These are phyloP conservation scores for Nycticorax nycticorax DNA, from an alignment of 2,113 vertebrate species.

Conservation along the genomic window DNA sequence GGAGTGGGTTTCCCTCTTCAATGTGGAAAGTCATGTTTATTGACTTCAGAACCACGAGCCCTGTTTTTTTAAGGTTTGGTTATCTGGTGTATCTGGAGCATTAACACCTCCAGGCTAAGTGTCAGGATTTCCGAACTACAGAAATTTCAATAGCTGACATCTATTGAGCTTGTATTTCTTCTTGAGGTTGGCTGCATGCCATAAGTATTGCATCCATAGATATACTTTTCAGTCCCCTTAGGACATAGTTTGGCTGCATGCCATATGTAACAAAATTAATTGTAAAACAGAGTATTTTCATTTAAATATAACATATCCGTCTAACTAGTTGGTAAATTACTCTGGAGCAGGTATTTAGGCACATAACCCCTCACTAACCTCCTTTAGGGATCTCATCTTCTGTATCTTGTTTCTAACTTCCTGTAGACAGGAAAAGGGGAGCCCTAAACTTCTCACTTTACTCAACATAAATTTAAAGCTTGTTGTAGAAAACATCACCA, in stretches of 20 bases:
- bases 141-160: slow-evolving; percentile 30
- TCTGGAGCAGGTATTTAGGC: background rate
- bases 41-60: background rate
- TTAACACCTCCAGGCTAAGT: background rate
- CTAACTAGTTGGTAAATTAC: background rate
- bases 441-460: slow-evolving; percentile 16
- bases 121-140: slow-evolving; percentile 30
- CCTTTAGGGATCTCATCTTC: slow-evolving; percentile 31
- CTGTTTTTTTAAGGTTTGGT: background rate
- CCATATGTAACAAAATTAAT: slow-evolving; percentile 27
- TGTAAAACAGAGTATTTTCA: background rate
- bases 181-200: background rate
- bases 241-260: slow-evolving; percentile 6
- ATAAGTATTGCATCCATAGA: background rate
- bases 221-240: background rate
- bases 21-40: background rate
- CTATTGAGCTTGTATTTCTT: slow-evolving; percentile 9
- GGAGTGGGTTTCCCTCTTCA: background rate
- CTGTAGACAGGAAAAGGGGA: slow-evolving; percentile 6
- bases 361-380: slow-evolving; percentile 5
- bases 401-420: slow-evolving; percentile 17
- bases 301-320: background rate
- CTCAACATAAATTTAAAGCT: slow-evolving; percentile 20
- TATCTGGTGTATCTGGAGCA: slow-evolving; percentile 2
- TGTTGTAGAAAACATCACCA: background rate